phyloP scores from a whole-genome alignment of 2,113 vertebrate species.

The Pachypanchax playfairii region DNA sequence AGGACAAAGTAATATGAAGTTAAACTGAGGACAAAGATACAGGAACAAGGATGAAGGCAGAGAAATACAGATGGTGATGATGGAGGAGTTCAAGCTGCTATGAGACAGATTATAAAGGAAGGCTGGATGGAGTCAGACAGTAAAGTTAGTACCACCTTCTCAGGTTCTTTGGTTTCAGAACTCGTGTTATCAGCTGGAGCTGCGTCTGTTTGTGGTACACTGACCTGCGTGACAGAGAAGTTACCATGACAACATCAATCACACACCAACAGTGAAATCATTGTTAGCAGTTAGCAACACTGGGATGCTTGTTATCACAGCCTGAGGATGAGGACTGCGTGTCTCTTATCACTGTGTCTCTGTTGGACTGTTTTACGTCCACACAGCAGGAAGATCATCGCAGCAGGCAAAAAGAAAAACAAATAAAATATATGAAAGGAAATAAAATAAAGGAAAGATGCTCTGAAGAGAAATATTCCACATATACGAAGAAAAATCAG shows the following conservation, averaged over 20 bases:
- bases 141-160: slow-evolving; percentile 87
- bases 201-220: slow-evolving; percentile 79
- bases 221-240: slow-evolving; percentile 88
- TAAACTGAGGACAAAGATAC: slow-evolving; percentile 42
- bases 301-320: slow-evolving; percentile 13
- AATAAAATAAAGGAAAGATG: neutral
- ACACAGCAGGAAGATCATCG: neutral
- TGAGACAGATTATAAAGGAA: slow-evolving; percentile 47
- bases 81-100: slow-evolving; percentile 16
- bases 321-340: slow-evolving; percentile 3
- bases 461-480: slow-evolving; percentile 9
- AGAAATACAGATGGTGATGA: slow-evolving; percentile 4
- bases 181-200: slow-evolving; percentile 62
- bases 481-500: neutral
- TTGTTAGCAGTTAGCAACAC: slow-evolving; percentile 13
- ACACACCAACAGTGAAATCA: slow-evolving; percentile 14
- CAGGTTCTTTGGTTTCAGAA: slow-evolving; percentile 86
- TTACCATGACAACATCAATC: slow-evolving; percentile 85
- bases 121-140: slow-evolving; percentile 24
- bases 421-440: too few relatives aligned
- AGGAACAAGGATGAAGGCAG: neutral
- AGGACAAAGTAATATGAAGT: slow-evolving; percentile 45
- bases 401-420: slow-evolving; percentile 8
- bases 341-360: neutral
- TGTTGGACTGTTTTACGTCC: slow-evolving; percentile 4